Base-by-base conservation (phyloP, 2,797 vertebrate species). In the Spinus pinus region DNA sequence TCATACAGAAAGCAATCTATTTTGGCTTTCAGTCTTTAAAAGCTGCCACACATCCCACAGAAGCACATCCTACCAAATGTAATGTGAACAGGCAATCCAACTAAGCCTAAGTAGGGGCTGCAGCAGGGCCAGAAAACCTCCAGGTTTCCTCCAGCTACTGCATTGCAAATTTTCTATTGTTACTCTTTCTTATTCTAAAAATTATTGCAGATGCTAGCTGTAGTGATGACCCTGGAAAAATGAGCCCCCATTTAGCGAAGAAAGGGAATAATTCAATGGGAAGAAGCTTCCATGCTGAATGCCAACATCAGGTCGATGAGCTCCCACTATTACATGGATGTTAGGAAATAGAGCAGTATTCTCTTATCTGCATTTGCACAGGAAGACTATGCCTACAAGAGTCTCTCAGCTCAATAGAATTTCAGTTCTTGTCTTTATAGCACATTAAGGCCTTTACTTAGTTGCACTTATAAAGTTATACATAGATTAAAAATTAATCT, bases 401-500 rank as follows among this genome's bases (percentile, higher is more conserved):
- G 56, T 27, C 61, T 77, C 88, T 90, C 89, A 83, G 39, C 72
- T 96, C 90, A 90, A 85, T 3, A 95, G 88, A 93, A 96, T 80
- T 92, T 94, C 22, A 46, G 70, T 95, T 88, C 71, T 91, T 80
- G 53, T 81, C 58, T 86, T 95, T 94, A 92, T 5, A 94, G 94
- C 82, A 85, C 21, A 44, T 72, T 14, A 67, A 78, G 79, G 58
- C 78, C 78, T 94, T 93, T 57, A 86, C 75, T 93, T 94, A 58
- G n/a, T 95, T 92, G 42, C 28, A 94, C 61, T 88, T 95, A 64
- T 61, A 81, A 96, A 95, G 7, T 69, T 44, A 86, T 16, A 33
- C 11, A 71, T 51, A 67, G 44, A 91, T 80, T 90, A 81, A 30
- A 94, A 96, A 86, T 81, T 79, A 86, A 82, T 90, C 19, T 82